Evolutionary conservation across 2,888 invertebrate species (phyloP), one percentile per base, ranked within the genome.

Genomic region (Limenitis camilla): DNA sequence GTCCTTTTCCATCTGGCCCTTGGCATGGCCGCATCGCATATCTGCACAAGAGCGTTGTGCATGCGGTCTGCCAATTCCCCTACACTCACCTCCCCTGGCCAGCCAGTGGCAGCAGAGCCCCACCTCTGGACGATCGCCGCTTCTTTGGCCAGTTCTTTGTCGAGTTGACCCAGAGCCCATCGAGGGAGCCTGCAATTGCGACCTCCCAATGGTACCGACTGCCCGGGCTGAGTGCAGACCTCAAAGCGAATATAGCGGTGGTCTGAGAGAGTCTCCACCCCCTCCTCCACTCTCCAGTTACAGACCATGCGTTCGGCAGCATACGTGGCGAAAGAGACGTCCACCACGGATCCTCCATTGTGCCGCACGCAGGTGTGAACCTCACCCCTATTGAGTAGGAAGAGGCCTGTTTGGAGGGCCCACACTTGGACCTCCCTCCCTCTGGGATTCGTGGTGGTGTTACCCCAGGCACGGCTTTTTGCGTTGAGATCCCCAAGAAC

Each of bases 21-120:
- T 6, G 52, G 50, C 54, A 54, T 56, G 4, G 50, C 29, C 10
- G 59, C 50, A 29, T 59, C 53, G 36, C 53, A 56, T 2, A 57
- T 28, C 2, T 43, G 11, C 9, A 42, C 33, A 1, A 54, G 9
- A 0, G 54, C 33, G 0, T 38, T 40, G 8, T 47, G 46, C 5
- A 54, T 10, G 31, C 43, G 31, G 8, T 31, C 46, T 9, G 54
- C 45, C 46, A 38, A 35, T 5, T 10, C 33, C 6, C 49, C 43
- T 2, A 52, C 46, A 8, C 19, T 11, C 1, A 8, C 32, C 6
- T 32, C 1, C 28, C 30, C 36, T 9, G 27, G 6, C 6, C 36
- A 1, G 36, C 19, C 19, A 19, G 19, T 19, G 19, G 39, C 30
- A 4, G 11, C 10, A 2, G 9, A 27, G 2, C 31, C 29, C 42